Evolutionary conservation across 2,888 invertebrate species (phyloP), one percentile per base, ranked within the genome.

Genomic region (Tetragonula carbonaria): DNA sequence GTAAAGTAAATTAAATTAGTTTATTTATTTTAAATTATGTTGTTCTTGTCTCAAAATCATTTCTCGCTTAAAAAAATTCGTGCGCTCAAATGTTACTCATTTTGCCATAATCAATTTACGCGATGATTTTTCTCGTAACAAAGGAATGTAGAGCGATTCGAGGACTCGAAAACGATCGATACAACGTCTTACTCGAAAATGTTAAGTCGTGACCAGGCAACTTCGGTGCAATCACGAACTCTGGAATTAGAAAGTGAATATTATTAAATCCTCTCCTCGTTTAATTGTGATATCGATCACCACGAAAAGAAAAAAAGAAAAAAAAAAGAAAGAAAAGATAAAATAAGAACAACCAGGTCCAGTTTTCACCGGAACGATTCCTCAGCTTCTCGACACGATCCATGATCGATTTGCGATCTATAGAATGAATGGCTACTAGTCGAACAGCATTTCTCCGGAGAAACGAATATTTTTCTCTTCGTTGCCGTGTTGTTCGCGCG

Each of bases 191-290:
- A n/a, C 13, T 55, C 74, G 55, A 67, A 75, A 66, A 28, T 23
- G 67, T 76, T 57, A 50, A 76, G 4, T 76, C 75, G 75, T 76
- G 75, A 76, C 75, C 57, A 33, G 50, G 68, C 59, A 76, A 59
- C 28, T 50, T 59, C 70, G 70, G 21, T 57, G 63, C 51, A 57
- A 71, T 51, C 80, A 28, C 66, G 51, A 66, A 28, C 51, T 59
- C 57, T 59, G 45, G 59, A 62, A 82, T 82, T 82, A 82, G 82
- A 82, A 82, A 81, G 82, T 68, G 81, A 83, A 81, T 83, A 76
- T 81, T 81, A 68, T 83, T 76, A 72, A 76, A 67, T 74, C 74
- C 45, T 50, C 71, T 74, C 14, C 6, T 74, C 65, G 80, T 38
- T 18, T 80, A 82, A 82, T 82, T 82, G 65, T 71, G 80, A 80